Evolutionary conservation across 1,140 invertebrate genomes (phyloP), one percentile per base, ranked within the genome.

Genomic region (Fopius arisanus): DNA sequence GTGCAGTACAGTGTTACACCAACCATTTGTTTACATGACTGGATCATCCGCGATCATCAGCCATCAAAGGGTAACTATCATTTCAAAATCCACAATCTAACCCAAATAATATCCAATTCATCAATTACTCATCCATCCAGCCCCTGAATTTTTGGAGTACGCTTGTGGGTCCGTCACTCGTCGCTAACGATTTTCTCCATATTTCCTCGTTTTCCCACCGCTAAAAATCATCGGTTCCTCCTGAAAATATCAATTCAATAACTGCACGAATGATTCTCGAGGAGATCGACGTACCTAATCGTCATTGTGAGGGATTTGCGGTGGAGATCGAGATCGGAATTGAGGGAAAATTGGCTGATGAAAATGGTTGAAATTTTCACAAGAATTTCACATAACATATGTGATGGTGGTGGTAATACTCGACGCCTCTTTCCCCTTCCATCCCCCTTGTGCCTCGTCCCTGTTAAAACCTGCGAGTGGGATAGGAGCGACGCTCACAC

Each of bases 401-500:
- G 54, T 59, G 16, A n/a, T 48, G 21, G 54, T 19, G 23, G 23
- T 59, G 54, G 19, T 59, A 28, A 59, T 48, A 48, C 43, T 48
- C 14, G 54, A 59, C 54, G 54, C 54, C 54, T 26, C 23, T 10
- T 23, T 28, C 54, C 54, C 54, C 54, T 59, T 59, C 54, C 23
- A 59, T 14, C 54, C 19, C 19, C 54, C 21, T 23, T 26, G 19
- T n/a, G 9, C 23, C 1, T 14, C 23, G 54, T 59, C 23, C 1
- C 23, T 14, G 54, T 59, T 1, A 59, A 59, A 59, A 28, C 54
- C 54, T 26, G 54, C 26, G 54, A 59, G 54, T 59, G 54, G 23
- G 54, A 59, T 59, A 59, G 54, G 54, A 59, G 54, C 19, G 54
- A 59, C 54, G 54, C 54, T 59, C 21, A 26, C 54, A 59, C 54